Base-by-base conservation (phyloP, 2,888 invertebrate species). In the Prosapia bicincta region DNA sequence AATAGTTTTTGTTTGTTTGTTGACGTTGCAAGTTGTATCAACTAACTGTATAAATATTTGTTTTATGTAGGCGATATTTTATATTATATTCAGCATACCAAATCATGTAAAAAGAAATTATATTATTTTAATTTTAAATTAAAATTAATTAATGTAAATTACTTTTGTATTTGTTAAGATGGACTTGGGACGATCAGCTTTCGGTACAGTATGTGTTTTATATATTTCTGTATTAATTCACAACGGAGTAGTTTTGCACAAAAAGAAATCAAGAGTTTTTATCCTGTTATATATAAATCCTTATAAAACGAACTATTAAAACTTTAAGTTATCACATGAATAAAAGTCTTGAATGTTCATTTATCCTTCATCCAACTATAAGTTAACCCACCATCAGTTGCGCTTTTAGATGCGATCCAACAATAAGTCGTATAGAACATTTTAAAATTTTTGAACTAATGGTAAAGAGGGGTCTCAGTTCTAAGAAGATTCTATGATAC, bases 221-320 rank as follows among this genome's bases (percentile, higher is more conserved):
- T 54, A 54, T 54, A 54, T 54, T 54, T 54, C 54, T 54, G 54
- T 54, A 54, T 20, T 73, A 68, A 43, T 43, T 38, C 73, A 73
- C 73, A 43, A 69, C 69, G 69, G 76, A 72, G 76, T 76, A 76
- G 76, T 76, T 76, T 76, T 76, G 76, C 76, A 76, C 76, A 76
- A 76, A 68, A 72, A 74, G 70, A 66, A 76, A 74, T 71, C 74
- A 76, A 75, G 75, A 75, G 71, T 75, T 76, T 76, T 76, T 74
- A 76, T 74, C 76, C 71, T 74, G 76, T 76, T 76, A 76, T 76
- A 76, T 74, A 76, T 74, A 76, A 73, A 76, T 74, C 76, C 76
- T 76, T 76, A 67, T 74, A 76, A 67, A 71, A 74, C 54, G 74
- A 74, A 74, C 71, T 74, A 76, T 76, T 76, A 76, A 76, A 76